These are phyloP conservation scores for Aurelia sp. DNA, from an alignment of 30 jellyfish, hydroid and myxozoan genomes.

Conservation along the genomic window DNA sequence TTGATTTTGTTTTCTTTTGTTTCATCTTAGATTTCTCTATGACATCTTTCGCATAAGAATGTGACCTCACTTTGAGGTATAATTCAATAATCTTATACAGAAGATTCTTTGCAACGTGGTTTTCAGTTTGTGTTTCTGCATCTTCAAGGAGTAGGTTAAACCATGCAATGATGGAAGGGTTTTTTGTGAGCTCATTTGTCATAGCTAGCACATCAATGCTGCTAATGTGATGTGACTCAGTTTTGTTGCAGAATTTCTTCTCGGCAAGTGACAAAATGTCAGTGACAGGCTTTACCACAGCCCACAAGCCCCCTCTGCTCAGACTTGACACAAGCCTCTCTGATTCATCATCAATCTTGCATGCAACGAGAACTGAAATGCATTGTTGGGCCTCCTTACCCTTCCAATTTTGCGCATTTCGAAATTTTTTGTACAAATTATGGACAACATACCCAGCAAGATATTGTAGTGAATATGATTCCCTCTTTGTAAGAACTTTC, in stretches of 20 bases:
- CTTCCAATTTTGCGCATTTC: background rate
- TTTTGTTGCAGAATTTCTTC: background rate
- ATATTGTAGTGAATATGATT: background rate
- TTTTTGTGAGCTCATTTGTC: background rate
- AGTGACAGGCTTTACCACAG: background rate
- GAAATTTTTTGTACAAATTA: background rate
- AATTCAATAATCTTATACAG: background rate
- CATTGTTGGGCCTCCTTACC: background rate
- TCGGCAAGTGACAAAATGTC: background rate
- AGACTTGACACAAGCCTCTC: background rate
- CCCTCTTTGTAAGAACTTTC: background rate
- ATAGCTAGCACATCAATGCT: background rate
- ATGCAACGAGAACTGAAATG: no score
- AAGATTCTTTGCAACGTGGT: background rate
- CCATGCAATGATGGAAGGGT: background rate
- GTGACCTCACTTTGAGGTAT: background rate
- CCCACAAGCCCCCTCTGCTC: conserved; percentile 2
- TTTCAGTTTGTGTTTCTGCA: background rate
- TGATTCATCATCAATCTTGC: background rate
- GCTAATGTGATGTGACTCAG: background rate
- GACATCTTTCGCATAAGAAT: background rate
- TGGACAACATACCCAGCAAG: background rate
- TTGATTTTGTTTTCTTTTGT: background rate
- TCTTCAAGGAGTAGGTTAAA: background rate
- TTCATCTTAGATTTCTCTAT: background rate